Conservation (phyloP, 2,113 vertebrate genomes). For the Jaculus jaculus region DNA sequence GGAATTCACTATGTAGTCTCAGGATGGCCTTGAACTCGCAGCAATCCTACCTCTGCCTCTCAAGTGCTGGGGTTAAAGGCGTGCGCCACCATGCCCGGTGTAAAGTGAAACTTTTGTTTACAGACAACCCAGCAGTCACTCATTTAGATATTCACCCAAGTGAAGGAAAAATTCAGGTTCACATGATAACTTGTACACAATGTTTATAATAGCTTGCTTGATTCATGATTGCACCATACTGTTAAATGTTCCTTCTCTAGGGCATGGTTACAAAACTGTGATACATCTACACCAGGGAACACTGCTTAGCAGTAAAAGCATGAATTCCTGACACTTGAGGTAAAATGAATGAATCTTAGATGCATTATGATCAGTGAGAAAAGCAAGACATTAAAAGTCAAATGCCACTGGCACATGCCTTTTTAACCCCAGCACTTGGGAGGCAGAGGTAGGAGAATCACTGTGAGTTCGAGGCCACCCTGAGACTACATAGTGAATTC, state of each 20-base stretch:
- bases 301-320: not conserved
- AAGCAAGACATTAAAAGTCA: not conserved
- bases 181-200: not conserved
- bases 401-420: no score
- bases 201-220: not conserved
- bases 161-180: not conserved
- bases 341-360: not conserved
- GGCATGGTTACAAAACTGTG: not conserved
- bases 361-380: not conserved
- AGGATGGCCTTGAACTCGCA: no score
- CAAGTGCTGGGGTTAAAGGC: no score
- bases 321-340: no score
- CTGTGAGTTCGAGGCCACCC: no score
- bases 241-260: not conserved
- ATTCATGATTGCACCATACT: not conserved
- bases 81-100: not conserved
- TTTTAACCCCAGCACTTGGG: no score
- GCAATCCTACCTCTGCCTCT: no score
- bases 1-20: no score
- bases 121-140: not conserved
- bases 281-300: not conserved
- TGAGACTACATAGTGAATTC: no score
- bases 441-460: no score
- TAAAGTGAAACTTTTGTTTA: not conserved
- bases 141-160: not conserved